These are phyloP conservation scores for Clytia hemisphaerica DNA, from an alignment of 30 jellyfish, hydroid and myxozoan species.

Conservation along the genomic window DNA sequence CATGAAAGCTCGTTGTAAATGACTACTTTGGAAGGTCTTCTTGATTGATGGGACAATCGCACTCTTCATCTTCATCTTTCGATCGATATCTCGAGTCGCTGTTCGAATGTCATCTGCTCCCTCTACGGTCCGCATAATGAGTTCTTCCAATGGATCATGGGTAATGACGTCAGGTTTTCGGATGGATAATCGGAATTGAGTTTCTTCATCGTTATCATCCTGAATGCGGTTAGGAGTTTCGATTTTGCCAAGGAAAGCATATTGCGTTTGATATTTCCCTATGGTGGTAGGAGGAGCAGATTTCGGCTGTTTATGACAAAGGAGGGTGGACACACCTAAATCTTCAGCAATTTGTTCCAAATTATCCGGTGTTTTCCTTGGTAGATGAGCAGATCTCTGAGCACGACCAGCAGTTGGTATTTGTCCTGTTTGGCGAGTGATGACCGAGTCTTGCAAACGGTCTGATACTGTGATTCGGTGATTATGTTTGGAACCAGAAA, in stretches of 20 bases:
- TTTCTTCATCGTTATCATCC: slow-evolving; percentile 15
- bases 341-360: too few relatives aligned
- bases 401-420: too few relatives aligned
- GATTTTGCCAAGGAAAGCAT: slow-evolving; percentile 30
- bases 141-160: slow-evolving; percentile 48
- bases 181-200: slow-evolving; percentile 38
- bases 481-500: too few relatives aligned
- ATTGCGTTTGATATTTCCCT: slow-evolving; percentile 39
- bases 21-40: slow-evolving; percentile 25
- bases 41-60: slow-evolving; percentile 19
- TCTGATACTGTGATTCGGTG: too few relatives aligned
- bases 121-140: slow-evolving; percentile 26
- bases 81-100: slow-evolving; percentile 31
- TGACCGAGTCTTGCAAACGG: too few relatives aligned
- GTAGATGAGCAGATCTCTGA: too few relatives aligned
- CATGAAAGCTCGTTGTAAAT: slow-evolving; percentile 50
- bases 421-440: too few relatives aligned
- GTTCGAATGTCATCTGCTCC: slow-evolving; percentile 66
- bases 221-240: not conserved
- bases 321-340: too few relatives aligned
- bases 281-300: too few relatives aligned
- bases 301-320: too few relatives aligned
- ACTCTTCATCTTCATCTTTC: not conserved
- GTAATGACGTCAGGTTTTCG: slow-evolving; percentile 35
- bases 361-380: too few relatives aligned